Evolutionary conservation across 1,140 invertebrate genomes (phyloP).

Genomic region (Microplitis demolitor): DNA sequence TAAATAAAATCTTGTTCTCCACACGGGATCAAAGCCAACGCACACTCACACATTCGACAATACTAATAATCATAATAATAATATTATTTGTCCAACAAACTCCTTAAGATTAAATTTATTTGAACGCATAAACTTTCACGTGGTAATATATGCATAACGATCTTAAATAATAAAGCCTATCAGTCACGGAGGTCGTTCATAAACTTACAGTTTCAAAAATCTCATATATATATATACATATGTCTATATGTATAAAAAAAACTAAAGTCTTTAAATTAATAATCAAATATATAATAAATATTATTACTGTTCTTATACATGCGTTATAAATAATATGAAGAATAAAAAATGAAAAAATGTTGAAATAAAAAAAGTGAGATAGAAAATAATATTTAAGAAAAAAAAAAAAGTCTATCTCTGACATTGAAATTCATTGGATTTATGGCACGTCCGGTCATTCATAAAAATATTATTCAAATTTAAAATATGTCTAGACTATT

Average conservation of each 20-base stretch:
- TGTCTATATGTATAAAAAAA: no score
- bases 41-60: no score
- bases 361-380: not conserved
- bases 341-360: not conserved
- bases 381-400: not conserved
- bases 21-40: constrained; percentile 33
- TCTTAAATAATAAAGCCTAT: constrained; percentile 61
- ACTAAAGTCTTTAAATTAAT: no score
- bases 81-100: no score
- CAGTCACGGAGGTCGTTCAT: constrained; percentile 45
- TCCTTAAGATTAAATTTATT: constrained; percentile 25
- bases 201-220: not conserved
- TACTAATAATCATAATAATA: not conserved
- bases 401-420: constrained; percentile 6
- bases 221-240: not conserved
- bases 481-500: constrained; percentile 53
- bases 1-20: constrained; percentile 44
- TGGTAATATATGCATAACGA: constrained; percentile 52
- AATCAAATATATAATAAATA: no score
- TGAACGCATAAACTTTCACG: not conserved
- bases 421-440: constrained; percentile 40
- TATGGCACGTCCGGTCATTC: constrained; percentile 58
- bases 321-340: no score
- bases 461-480: constrained; percentile 64
- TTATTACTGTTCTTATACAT: no score